Conservation (phyloP, 1,140 invertebrate species). For the Eumaeus atala region DNA sequence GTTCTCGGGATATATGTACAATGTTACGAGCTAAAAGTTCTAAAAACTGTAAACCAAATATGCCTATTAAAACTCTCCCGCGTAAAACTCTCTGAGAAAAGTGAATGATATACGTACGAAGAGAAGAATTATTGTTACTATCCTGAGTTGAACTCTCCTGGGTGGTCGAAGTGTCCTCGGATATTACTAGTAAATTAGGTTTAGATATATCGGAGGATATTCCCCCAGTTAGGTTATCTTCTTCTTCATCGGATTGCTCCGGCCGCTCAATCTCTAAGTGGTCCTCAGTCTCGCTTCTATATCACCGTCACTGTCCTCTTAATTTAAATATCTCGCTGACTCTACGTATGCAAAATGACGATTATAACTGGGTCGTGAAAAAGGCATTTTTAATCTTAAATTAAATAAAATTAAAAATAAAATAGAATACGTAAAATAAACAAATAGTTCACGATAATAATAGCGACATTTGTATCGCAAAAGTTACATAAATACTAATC, state of each 20-base stretch:
- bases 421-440: neutral
- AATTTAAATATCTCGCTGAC: neutral
- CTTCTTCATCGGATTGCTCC: slow-evolving; percentile 2
- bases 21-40: neutral
- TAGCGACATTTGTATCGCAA: slow-evolving; percentile 2
- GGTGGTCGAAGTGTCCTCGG: too few relatives aligned
- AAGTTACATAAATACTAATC: slow-evolving; percentile 6
- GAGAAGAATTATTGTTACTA: slow-evolving; percentile 5
- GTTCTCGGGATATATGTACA: neutral
- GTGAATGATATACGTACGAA: neutral
- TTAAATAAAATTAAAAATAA: slow-evolving; percentile 1
- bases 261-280: slow-evolving; percentile 2
- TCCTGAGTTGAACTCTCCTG: neutral
- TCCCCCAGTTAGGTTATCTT: neutral
- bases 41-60: too few relatives aligned
- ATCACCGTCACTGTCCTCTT: neutral
- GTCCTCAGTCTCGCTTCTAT: neutral
- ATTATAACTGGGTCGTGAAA: neutral
- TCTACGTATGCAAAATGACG: neutral
- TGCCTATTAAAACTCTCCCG: too few relatives aligned
- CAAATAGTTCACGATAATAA: slow-evolving; percentile 4
- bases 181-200: neutral
- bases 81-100: slow-evolving; percentile 3
- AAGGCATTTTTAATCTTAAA: slow-evolving; percentile 2
- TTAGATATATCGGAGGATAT: slow-evolving; percentile 4